Percentiles rank a stretch among this genome's conserved stretches.
These are phyloP conservation scores for Mustelus asterias DNA, from an alignment of 2,113 vertebrate species.

Conservation along the genomic window DNA sequence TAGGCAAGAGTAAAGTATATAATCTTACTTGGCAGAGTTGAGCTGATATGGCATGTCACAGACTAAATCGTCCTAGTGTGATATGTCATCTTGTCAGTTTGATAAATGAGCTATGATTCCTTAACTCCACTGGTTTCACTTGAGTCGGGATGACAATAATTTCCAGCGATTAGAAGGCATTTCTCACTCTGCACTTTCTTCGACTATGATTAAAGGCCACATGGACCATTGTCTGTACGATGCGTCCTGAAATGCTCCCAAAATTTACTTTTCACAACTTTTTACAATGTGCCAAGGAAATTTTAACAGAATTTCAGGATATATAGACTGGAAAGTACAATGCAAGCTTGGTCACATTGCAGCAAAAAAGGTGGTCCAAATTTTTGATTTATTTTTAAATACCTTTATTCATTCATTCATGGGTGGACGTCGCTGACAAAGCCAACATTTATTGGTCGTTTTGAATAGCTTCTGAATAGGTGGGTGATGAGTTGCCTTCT, in stretches of 20 bases:
- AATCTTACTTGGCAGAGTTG: constrained; percentile 5
- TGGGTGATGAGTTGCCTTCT: not conserved
- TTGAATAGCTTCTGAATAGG: not conserved
- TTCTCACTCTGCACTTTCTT: not conserved
- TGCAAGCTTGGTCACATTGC: not conserved
- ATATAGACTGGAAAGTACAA: not conserved
- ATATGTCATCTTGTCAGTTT: not conserved
- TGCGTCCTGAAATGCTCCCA: not conserved
- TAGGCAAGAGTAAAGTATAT: not conserved
- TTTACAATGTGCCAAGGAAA: not conserved
- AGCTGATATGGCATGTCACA: not conserved
- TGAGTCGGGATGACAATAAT: not conserved
- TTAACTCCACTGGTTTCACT: not conserved
- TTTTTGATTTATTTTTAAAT: not conserved
- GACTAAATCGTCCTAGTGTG: not conserved
- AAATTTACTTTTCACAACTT: not conserved
- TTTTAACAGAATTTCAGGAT: not conserved
- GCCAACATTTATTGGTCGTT: not conserved
- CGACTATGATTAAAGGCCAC: not conserved
- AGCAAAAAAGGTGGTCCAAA: not conserved
- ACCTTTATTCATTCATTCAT: not conserved
- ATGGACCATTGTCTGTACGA: not conserved
- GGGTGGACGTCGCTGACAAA: not conserved
- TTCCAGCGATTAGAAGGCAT: not conserved
- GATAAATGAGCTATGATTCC: not conserved